Evolutionary conservation across 2,797 vertebrate genomes (phyloP).

Genomic region (Tragopan temminckii): DNA sequence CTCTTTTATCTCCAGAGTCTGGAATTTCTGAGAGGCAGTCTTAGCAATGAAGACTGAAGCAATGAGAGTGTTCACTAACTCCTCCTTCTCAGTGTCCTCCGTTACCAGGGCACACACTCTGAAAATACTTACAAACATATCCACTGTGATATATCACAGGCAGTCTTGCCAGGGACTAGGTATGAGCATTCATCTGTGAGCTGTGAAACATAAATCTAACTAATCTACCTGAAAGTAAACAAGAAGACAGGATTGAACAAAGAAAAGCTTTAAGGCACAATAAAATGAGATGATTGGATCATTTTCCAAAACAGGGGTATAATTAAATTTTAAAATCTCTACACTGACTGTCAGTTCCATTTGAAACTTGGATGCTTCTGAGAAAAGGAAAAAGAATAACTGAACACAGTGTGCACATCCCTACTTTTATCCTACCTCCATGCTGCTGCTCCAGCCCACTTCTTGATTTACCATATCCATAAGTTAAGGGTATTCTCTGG

Average conservation of each 20-base stretch:
- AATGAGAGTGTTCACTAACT: not conserved
- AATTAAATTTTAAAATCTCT: constrained; percentile 61
- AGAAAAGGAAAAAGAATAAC: not conserved
- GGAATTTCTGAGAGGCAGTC: not conserved
- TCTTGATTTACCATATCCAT: constrained; percentile 83
- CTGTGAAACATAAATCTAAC: constrained; percentile 35
- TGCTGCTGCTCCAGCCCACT: constrained; percentile 85
- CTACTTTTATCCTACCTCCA: constrained; percentile 80
- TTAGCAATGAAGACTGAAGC: not conserved
- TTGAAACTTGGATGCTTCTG: constrained; percentile 14
- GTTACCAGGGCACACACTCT: not conserved
- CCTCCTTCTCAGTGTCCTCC: not conserved
- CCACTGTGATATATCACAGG: not conserved
- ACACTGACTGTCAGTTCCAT: constrained; percentile 13
- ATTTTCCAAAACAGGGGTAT: constrained; percentile 34
- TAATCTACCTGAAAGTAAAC: constrained; percentile 34
- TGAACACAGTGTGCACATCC: not conserved
- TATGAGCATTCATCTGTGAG: constrained; percentile 40
- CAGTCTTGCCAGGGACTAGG: not conserved
- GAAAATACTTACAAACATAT: not conserved
- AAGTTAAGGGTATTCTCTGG: constrained; percentile 81
- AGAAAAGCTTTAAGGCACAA: constrained; percentile 26
- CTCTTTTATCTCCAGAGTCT: not conserved
- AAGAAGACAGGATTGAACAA: constrained; percentile 12
- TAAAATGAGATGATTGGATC: constrained; percentile 28